A percentile compares a stretch with the other conserved stretches of the same genome.
phyloP scores from a whole-genome alignment of 2,113 vertebrate species.

The Caranx melampygus region DNA sequence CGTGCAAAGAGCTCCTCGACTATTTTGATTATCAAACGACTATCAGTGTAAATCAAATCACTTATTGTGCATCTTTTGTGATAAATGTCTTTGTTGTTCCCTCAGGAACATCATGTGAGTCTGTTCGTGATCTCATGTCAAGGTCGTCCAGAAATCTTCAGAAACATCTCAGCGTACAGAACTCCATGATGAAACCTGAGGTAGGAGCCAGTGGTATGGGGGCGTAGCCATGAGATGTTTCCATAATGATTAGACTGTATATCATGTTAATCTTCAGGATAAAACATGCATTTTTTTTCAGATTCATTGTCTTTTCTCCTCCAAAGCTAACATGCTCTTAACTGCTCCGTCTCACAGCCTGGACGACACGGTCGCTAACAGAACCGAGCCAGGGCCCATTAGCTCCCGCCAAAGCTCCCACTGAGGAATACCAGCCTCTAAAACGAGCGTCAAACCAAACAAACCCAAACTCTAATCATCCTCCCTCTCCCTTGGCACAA shows the following conservation, averaged over 20 bases:
- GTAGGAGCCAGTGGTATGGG: background rate
- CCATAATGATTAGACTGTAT: background rate
- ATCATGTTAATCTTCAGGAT: background rate
- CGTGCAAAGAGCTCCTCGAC: no score
- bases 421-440: constrained; percentile 4
- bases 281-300: background rate
- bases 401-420: constrained; percentile 14
- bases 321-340: constrained; percentile 27
- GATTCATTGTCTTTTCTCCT: background rate
- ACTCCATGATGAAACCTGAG: background rate
- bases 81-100: no score
- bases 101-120: no score
- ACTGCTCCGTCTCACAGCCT: constrained; percentile 5
- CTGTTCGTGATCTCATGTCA: no score
- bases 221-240: no score
- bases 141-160: background rate
- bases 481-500: constrained; percentile 22
- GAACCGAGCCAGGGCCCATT: constrained; percentile 18
- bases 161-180: background rate
- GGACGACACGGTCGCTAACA: constrained; percentile 18
- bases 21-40: no score
- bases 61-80: no score
- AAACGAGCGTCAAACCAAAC: constrained; percentile 49
- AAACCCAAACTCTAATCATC: constrained; percentile 13
- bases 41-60: no score